phyloP scores from a whole-genome alignment of 2,888 invertebrate genomes.

The Caenorhabditis sinica region DNA sequence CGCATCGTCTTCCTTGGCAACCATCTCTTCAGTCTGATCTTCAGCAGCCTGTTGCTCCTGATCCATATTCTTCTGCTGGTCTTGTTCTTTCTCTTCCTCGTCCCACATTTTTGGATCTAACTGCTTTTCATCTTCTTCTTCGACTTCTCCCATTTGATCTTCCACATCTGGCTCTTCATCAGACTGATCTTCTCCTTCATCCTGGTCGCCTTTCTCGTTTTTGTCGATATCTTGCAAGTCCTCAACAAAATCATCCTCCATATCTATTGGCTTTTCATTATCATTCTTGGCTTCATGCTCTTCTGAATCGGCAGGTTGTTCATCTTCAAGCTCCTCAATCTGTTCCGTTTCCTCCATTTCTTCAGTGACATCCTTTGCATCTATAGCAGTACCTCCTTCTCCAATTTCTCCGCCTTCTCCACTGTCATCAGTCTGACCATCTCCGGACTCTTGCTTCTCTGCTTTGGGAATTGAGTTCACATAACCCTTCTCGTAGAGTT shows the following conservation, averaged over 20 bases:
- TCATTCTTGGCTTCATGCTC: constrained; percentile 88
- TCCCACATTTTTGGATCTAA: constrained; percentile 98
- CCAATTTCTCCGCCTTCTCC: constrained; percentile 78
- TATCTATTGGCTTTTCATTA: constrained; percentile 83
- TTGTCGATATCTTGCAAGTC: constrained; percentile 80
- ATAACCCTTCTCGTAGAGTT: constrained; percentile 87
- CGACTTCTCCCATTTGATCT: constrained; percentile 79
- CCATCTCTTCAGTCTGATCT: constrained; percentile 83
- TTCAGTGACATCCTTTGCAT: constrained; percentile 96
- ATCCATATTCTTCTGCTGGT: constrained; percentile 87
- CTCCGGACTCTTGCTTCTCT: constrained; percentile 88
- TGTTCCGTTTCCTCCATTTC: constrained; percentile 88
- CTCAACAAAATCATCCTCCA: constrained; percentile 83
- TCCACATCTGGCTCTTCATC: constrained; percentile 74
- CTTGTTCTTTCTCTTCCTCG: constrained; percentile 87
- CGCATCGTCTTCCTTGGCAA: constrained; percentile 84
- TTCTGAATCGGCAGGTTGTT: constrained; percentile 69
- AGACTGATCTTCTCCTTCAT: constrained; percentile 85
- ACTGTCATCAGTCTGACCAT: constrained; percentile 83
- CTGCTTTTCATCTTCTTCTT: constrained; percentile 89
- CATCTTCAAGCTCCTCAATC: constrained; percentile 79
- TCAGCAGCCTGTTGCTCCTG: constrained; percentile 74
- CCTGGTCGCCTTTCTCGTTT: constrained; percentile 86
- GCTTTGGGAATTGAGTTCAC: constrained; percentile 88
- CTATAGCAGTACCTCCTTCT: constrained; percentile 84